Evolutionary conservation across 2,888 invertebrate species (phyloP).

Genomic region (Archaeoteleia sp.): DNA sequence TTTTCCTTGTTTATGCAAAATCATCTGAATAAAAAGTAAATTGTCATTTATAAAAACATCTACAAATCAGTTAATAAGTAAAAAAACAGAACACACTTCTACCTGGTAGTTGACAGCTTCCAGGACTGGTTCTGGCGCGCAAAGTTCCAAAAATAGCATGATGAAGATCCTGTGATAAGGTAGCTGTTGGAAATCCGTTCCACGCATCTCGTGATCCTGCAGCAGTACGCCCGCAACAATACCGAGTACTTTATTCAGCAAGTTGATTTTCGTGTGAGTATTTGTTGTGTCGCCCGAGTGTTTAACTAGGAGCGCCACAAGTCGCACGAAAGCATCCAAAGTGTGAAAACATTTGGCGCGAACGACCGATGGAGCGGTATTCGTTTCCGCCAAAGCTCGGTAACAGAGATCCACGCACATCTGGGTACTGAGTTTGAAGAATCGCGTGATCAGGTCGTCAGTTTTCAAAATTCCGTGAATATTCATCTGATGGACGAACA

Average conservation of each 20-base stretch:
- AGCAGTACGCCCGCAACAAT: conserved; percentile 96
- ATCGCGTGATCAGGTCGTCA: conserved; percentile 96
- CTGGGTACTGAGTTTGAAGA: conserved; percentile 97
- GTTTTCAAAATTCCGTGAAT: conserved; percentile 96
- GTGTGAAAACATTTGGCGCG: conserved; percentile 96
- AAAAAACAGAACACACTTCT: background rate
- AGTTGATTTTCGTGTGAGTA: conserved; percentile 96
- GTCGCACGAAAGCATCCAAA: conserved; percentile 94
- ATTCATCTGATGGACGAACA: conserved; percentile 98
- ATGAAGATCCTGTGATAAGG: conserved; percentile 98
- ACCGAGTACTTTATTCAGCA: conserved; percentile 94
- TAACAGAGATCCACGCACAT: conserved; percentile 97
- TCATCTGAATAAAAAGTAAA: too few relatives aligned
- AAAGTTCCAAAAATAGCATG: conserved; percentile 97
- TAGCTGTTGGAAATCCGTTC: conserved; percentile 94
- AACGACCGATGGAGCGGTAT: conserved; percentile 80
- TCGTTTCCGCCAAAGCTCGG: conserved; percentile 85
- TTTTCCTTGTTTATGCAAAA: too few relatives aligned
- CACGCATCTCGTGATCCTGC: conserved; percentile 96
- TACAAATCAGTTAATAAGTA: too few relatives aligned
- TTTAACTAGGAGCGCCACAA: conserved; percentile 95
- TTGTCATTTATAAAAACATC: too few relatives aligned
- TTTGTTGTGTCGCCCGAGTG: conserved; percentile 93
- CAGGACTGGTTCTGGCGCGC: conserved; percentile 92
- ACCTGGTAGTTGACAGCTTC: conserved; percentile 94